Evolutionary conservation across 2,888 invertebrate species (phyloP), one percentile per base, ranked within the genome.

Genomic region (Digitonthophagus gazella): DNA sequence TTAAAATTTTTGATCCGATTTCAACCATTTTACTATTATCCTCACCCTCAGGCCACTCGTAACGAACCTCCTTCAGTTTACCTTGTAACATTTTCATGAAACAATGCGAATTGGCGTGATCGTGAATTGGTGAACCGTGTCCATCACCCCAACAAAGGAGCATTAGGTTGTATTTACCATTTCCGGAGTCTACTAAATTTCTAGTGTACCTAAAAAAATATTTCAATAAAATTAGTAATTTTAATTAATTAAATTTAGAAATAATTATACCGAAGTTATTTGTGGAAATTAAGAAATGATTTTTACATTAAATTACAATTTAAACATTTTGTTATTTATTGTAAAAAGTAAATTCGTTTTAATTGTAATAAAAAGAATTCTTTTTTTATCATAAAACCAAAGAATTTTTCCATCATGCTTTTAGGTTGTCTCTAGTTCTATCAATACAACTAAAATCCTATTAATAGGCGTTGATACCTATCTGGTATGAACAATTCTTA

Each of bases 61-160:
- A 96, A 78, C 91, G 87, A 77, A 94, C 90, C 86, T 98, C 97
- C 65, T 89, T 88, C 56, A 97, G 82, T 70, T 87, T 88, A 0
- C 96, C 97, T 71, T 93, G 90, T 0, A 98, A 86, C 72, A 95
- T 88, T 83, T 98, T 99, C 93, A 99, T 97, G 82, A 99, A 97
- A 82, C 99, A 99, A 80, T 99, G 97, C 0, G 98, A 91, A 78
- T 97, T 89, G 0, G 97, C 90, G 80, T 99, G 99, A 82, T 98
- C 97, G 81, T 99, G 99, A 74, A 99, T 97, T 6, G 94, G 91
- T 0, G 97, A 96, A 0, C 93, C 94, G 74, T 97, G 96, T 0
- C 95, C 95, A 80, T 97, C 95, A 15, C 96, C 95, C 98, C 99
- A 99, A 83, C 98, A 98, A n/a, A 99, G 84, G 20, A 97, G 88